Base-by-base conservation (phyloP, 2,113 vertebrate genomes). In the Burhinus bistriatus region DNA sequence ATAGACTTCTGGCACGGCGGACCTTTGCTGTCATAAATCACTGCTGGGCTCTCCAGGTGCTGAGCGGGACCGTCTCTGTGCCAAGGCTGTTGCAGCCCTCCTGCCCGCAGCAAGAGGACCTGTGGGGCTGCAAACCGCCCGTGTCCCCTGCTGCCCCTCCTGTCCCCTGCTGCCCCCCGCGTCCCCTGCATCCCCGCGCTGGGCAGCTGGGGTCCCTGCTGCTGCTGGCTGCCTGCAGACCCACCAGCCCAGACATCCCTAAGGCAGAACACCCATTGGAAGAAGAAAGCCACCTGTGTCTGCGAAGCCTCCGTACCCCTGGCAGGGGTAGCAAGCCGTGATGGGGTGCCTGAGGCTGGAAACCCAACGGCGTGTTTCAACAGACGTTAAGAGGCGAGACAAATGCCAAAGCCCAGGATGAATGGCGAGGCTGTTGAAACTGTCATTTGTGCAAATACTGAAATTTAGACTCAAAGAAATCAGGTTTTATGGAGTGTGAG, bases 391-490 rank as follows among this genome's bases (percentile, higher is more conserved):
- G 72, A 47, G 27, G 15, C 10, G 2, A 75, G 91, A 78, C 61
- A 82, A 90, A 85, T 73, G 68, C 52, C 69, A 64, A 81, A 95
- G 84, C 27, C 10, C 42, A n/a, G 38, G 66, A 55, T 71, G 95
- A 91, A 65, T 49, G 64, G 58, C 36, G 12, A 87, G 90, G 34
- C 42, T 80, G 65, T 25, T 89, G 42, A 54, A 95, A 52, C 19
- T 83, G n/a, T 51, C 88, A 25, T 59, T 95, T 92, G 30, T 95
- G 42, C 89, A 91, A 90, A 93, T 79, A 91, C 25, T 81, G 83
- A 29, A 85, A 83, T 88, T 86, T 70, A 47, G n/a, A 9, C 44
- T 49, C 68, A 29, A 21, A 17, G 7, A 52, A 95, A 73, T 79
- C 23, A 9, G 20, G 54, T 57, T 94, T 95, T 90, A n/a, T 65